Evolutionary conservation across 2,113 vertebrate species (phyloP), one percentile per base, ranked within the genome.

Genomic region (Entelurus aequoreus): DNA sequence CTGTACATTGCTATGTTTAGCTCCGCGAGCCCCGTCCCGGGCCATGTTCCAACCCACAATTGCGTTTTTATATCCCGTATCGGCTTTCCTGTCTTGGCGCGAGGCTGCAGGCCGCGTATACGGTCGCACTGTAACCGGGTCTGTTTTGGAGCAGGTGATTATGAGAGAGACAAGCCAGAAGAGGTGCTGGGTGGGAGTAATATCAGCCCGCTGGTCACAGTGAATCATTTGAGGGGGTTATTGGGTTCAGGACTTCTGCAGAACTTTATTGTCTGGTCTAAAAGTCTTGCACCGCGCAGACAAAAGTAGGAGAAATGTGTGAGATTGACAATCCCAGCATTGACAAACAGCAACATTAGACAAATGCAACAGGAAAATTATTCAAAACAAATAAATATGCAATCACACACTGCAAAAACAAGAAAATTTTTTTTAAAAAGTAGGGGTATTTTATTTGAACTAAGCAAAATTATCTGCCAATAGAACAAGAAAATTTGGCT

Each of bases 41-140:
- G 53, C 57, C 54, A 63, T 62, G 68, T 19, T 57, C 75, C 16
- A 16, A 67, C 15, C 76, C 72, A 72, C 55, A 52, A 2, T 38
- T 54, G 51, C 58, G 76, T 75, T 79, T 28, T 69, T 62, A 77
- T 76, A 66, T 64, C 57, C 62, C 8, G 55, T 54, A 60, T 86
- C 52, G 0, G 5, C 62, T 80, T 76, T 61, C 75, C 8, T 11
- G 3, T 21, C 38, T 54, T 78, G 78, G 82, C 80, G 65, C 67
- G 2, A 44, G 60, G 66, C 57, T 58, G 58, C 48, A 19, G 8
- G 46, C 63, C 67, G 40, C 0, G 68, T 71, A 28, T 28, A 72
- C 81, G 71, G 72, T 83, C 78, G 74, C 68, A 71, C 76, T 78
- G 79, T 81, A 81, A 79, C 71, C 62, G 48, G 72, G 76, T 73